Percentiles rank a stretch among this genome's conserved stretches.
These are phyloP conservation scores for Sciaenops ocellatus DNA, from an alignment of 2,797 vertebrate species.

Conservation along the genomic window DNA sequence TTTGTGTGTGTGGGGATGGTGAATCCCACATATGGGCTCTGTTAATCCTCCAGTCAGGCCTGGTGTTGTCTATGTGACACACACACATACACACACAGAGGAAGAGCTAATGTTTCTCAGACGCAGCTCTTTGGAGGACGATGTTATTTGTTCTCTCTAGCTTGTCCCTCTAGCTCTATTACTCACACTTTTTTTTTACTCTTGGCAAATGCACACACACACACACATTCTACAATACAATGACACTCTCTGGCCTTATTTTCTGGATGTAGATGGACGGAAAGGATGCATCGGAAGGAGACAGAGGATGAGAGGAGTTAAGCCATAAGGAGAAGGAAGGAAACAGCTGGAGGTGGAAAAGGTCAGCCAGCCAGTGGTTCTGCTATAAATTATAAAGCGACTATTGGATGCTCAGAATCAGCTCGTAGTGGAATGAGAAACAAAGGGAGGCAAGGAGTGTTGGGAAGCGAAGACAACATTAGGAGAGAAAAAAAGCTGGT, in stretches of 20 bases:
- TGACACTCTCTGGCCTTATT: slow-evolving; percentile 40
- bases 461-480: neutral
- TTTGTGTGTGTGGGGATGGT: slow-evolving; percentile 13
- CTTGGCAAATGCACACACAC: slow-evolving; percentile 3
- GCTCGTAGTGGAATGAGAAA: slow-evolving; percentile 31
- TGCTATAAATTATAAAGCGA: slow-evolving; percentile 61
- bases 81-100: slow-evolving; percentile 38
- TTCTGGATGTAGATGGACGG: slow-evolving; percentile 48
- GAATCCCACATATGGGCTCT: slow-evolving; percentile 62
- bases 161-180: slow-evolving; percentile 56
- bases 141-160: slow-evolving; percentile 60
- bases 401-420: slow-evolving; percentile 33
- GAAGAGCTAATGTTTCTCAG: slow-evolving; percentile 66
- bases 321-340: slow-evolving; percentile 42
- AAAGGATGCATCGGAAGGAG: slow-evolving; percentile 3
- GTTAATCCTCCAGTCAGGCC: slow-evolving; percentile 74
- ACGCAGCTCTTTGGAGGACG: slow-evolving; percentile 63
- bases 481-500: slow-evolving; percentile 8
- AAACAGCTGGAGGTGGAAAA: slow-evolving; percentile 70
- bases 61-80: slow-evolving; percentile 57
- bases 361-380: slow-evolving; percentile 62
- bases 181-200: slow-evolving; percentile 27
- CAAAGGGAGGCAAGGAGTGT: neutral
- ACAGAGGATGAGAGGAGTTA: slow-evolving; percentile 31
- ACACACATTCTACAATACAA: slow-evolving; percentile 25